Evolutionary conservation across 2,113 vertebrate species (phyloP), one percentile per base, ranked within the genome.

Genomic region (Salvelinus namaycush): DNA sequence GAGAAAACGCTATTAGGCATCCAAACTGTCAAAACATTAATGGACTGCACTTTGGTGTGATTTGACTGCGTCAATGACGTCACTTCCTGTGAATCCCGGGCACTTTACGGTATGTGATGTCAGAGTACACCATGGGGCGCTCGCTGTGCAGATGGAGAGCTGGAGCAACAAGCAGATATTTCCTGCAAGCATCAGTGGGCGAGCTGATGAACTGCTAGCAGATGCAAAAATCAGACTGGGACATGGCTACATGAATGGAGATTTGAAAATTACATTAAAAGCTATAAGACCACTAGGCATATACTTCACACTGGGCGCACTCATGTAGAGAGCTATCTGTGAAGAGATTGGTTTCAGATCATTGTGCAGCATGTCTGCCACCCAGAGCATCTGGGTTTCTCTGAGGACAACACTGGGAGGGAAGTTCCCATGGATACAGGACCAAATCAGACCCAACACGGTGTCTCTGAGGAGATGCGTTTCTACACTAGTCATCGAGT

Each of bases 51-150:
- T 81, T 31, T 81, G 81, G 72, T 81, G 73, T 74, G 59, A 39
- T 67, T 24, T 54, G 74, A 62, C 78, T 73, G 75, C 77, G 22
- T 59, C 72, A 83, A 72, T 87, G 71, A 88, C 78, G 82, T 86
- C 88, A 83, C 79, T 88, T 89, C 83, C 87, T 86, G 70, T 72
- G 81, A 68, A 16, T 51, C 80, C 68, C 39, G 31, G 70, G 71
- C 60, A 54, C 51, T 14, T 60, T 74, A 78, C 22, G 68, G 27
- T 39, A 57, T 76, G 66, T 48, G 34, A 77, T 76, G 34, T 72
- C 39, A 72, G 14, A n/a, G 24, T 39, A 66, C 1, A 20, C 29
- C 16, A 71, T 20, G 68, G 48, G 77, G 66, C 62, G 34, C 34
- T 51, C 27, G 26, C 57, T 66, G 8, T 7, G 27, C 31, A 60